Evolutionary conservation across 1,140 invertebrate species (phyloP).

Genomic region (Psix sp.): DNA sequence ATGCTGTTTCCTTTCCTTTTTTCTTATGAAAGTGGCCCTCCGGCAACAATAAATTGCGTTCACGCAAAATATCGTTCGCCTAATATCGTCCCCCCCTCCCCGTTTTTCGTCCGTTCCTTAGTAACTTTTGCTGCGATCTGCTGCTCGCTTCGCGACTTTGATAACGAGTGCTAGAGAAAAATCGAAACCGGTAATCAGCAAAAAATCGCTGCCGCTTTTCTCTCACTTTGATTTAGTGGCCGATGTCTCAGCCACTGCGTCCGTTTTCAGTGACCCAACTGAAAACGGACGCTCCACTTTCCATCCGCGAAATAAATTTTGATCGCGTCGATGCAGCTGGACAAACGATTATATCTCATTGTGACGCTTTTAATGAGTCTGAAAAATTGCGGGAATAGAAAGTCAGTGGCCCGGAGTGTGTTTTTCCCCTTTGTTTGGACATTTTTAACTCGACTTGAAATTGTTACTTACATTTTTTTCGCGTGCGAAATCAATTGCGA

Average conservation of each 20-base stretch:
- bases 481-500: too few species aligned
- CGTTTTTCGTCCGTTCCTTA: constrained; percentile 14
- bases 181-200: constrained; percentile 29
- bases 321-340: constrained; percentile 15
- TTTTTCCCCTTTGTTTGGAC: too few species aligned
- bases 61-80: constrained; percentile 52
- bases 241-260: constrained; percentile 29
- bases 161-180: constrained; percentile 15
- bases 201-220: constrained; percentile 43
- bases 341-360: constrained; percentile 22
- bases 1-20: constrained; percentile 69
- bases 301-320: constrained; percentile 27
- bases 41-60: constrained; percentile 60
- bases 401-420: too few species aligned
- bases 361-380: not conserved
- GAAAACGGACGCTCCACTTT: constrained; percentile 40
- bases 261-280: too few species aligned
- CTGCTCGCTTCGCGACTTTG: constrained; percentile 19
- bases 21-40: constrained; percentile 64
- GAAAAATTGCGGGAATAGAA: too few species aligned
- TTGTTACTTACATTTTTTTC: too few species aligned
- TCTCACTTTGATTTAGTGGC: constrained; percentile 35
- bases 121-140: constrained; percentile 4
- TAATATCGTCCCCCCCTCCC: constrained; percentile 17
- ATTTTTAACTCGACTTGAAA: too few species aligned